These are phyloP conservation scores for Schlechtendalia chinensis DNA, from an alignment of 1,140 invertebrate genomes.

Conservation along the genomic window DNA sequence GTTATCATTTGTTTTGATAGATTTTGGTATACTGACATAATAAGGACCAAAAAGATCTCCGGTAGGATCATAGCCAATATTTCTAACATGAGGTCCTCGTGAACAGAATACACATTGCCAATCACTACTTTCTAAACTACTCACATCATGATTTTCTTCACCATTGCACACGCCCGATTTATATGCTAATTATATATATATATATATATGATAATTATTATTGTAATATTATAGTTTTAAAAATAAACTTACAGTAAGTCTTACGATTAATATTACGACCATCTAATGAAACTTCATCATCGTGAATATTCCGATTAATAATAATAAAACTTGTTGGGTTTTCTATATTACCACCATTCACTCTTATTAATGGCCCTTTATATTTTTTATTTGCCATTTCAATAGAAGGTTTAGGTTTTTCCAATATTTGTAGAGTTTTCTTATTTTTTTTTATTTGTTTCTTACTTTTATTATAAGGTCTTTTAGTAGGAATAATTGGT, in stretches of 20 bases:
- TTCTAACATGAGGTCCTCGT: conserved; percentile 72
- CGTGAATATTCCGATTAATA: conserved; percentile 34
- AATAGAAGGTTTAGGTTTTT: conserved; percentile 8
- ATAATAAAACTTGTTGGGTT: conserved; percentile 45
- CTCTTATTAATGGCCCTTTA: conserved; percentile 32
- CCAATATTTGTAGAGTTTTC: neutral
- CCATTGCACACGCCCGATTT: conserved; percentile 30
- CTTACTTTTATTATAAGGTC: conserved; percentile 26
- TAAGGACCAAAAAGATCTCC: conserved; percentile 94
- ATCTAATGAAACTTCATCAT: conserved; percentile 44
- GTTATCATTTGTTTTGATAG: conserved; percentile 21
- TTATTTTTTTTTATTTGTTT: conserved; percentile 38
- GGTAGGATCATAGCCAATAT: conserved; percentile 61
- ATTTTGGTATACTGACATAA: conserved; percentile 58
- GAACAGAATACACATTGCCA: conserved; percentile 93
- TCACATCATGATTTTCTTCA: conserved; percentile 42
- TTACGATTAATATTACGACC: conserved; percentile 43
- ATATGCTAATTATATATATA: conserved; percentile 2
- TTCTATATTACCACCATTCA: conserved; percentile 41
- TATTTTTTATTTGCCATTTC: conserved; percentile 18
- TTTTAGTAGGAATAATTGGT: conserved; percentile 5
- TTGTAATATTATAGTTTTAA: neutral
- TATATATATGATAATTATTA: no score
- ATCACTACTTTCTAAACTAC: conserved; percentile 63
- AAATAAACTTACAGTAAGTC: conserved; percentile 38